These are phyloP conservation scores for Chouioia cunea DNA, from an alignment of 2,888 invertebrate genomes.

Conservation along the genomic window DNA sequence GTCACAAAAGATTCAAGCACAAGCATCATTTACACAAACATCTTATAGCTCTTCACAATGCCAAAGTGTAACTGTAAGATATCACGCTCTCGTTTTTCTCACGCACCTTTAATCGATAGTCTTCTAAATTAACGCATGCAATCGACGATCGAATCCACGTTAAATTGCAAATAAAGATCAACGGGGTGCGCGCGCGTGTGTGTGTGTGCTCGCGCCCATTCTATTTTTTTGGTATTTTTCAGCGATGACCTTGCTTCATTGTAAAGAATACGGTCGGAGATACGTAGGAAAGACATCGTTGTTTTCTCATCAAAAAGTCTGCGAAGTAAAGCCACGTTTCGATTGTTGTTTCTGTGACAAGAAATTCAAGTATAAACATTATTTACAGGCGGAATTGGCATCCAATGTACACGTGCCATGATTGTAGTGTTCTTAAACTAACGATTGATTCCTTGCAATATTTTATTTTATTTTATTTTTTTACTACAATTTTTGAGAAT, in stretches of 20 bases:
- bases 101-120: too few species aligned
- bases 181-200: too few species aligned
- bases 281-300: slow-evolving; percentile 63
- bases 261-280: slow-evolving; percentile 58
- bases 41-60: too few species aligned
- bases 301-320: slow-evolving; percentile 60
- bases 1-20: slow-evolving; percentile 61
- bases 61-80: too few species aligned
- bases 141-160: too few species aligned
- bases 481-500: too few species aligned
- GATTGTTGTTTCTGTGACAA: slow-evolving; percentile 64
- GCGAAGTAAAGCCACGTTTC: slow-evolving; percentile 65
- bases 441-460: neutral
- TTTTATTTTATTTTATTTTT: neutral
- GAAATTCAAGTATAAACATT: slow-evolving; percentile 63
- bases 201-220: too few species aligned
- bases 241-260: slow-evolving; percentile 49
- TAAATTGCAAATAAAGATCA: too few species aligned
- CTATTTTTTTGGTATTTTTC: slow-evolving; percentile 32
- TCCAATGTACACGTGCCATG: slow-evolving; percentile 51
- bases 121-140: too few species aligned
- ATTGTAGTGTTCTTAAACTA: neutral
- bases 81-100: too few species aligned
- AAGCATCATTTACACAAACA: slow-evolving; percentile 62
- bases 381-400: slow-evolving; percentile 60